These are phyloP conservation scores for Athalia cordata DNA, from an alignment of 2,888 invertebrate species.

Conservation along the genomic window DNA sequence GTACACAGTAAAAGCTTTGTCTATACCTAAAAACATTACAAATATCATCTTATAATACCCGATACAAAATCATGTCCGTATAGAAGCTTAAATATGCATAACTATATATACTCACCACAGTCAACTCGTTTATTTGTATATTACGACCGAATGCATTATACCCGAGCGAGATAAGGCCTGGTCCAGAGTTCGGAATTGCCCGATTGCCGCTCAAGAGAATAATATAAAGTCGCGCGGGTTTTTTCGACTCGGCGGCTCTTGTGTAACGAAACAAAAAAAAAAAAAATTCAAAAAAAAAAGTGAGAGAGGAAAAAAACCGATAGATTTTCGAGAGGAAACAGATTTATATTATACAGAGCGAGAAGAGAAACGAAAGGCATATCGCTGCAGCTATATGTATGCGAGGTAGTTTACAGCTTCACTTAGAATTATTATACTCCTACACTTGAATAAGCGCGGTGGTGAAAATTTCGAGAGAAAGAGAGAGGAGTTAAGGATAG, in stretches of 20 bases:
- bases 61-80: too few relatives aligned
- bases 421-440: not conserved
- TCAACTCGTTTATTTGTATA: too few relatives aligned
- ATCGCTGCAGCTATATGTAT: too few relatives aligned
- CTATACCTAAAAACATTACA: too few relatives aligned
- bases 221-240: too few relatives aligned
- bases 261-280: not conserved
- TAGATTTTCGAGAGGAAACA: constrained; percentile 10
- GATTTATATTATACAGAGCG: not conserved
- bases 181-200: constrained; percentile 2
- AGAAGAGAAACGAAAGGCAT: too few relatives aligned
- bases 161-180: constrained; percentile 8
- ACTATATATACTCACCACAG: too few relatives aligned
- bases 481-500: not conserved
- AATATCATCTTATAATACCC: too few relatives aligned
- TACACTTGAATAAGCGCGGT: not conserved
- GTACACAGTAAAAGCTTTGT: constrained; percentile 28
- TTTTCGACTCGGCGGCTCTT: not conserved
- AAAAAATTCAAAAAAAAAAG: not conserved
- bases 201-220: not conserved
- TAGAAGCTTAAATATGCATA: too few relatives aligned
- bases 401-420: not conserved
- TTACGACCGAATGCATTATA: constrained; percentile 6
- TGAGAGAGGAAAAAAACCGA: not conserved
- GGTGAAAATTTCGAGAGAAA: not conserved